Base-by-base conservation (phyloP, 2,797 vertebrate species). In the Anolis apletophallus region DNA sequence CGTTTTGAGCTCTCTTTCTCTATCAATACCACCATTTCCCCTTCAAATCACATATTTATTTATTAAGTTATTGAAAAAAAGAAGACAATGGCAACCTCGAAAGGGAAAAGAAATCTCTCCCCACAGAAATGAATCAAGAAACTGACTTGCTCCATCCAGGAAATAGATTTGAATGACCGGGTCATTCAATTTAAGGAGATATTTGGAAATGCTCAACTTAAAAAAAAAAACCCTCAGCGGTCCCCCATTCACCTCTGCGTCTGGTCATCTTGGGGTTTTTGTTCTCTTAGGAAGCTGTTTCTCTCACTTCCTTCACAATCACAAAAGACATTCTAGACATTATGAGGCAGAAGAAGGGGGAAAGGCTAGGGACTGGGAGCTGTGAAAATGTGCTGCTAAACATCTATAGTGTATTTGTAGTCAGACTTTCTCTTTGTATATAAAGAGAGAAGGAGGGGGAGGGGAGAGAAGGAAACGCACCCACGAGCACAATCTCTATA, bases 1-100 rank as follows among this genome's bases (percentile, higher is more conserved):
- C 94, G 94, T 97, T 97, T 96, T 95, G 95, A 96, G 97, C 96
- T 92, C 94, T 96, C 93, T 82, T 61, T 85, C 54, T 74, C 95
- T 95, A 46, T 46, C 46, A 46, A 46, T 3, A 46, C 46, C 7
- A 46, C 46, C 46, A 5, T 8, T 8, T 6, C 46, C 46, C 46
- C 95, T 77, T 14, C 91, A 95, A 96, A 96, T 94, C 93, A 94
- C 93, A 96, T 95, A 95, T 96, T 97, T 94, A 95, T 93, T 6
- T 9, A 7, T 72, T 72, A 9, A 34, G 29, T 67, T 67, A 21
- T 40, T 40, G 40, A 29, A 72, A 96, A 95, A 95, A 95, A 95
- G 95, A 95, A 94, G 94, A 95, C 95, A 96, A 96, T 91, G 93
- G 89, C 89, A 90, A 55, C 29, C 34, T 40, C 1, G 1, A 54